These are phyloP conservation scores for Siniperca chuatsi DNA, from an alignment of 2,113 vertebrate species.

Conservation along the genomic window DNA sequence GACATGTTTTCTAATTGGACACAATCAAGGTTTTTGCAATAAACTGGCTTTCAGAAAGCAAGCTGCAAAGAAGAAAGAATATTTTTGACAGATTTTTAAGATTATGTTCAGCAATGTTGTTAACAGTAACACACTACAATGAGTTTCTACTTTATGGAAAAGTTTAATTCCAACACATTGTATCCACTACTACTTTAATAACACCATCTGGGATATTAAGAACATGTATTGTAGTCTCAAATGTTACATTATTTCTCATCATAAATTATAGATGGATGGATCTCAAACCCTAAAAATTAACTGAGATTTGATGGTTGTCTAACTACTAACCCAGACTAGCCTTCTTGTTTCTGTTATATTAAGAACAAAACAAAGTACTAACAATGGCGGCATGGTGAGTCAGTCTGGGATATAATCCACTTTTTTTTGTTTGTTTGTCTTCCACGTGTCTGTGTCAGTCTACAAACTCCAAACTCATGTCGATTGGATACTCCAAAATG, in stretches of 20 bases:
- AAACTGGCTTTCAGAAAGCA: background rate
- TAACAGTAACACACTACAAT: background rate
- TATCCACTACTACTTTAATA: background rate
- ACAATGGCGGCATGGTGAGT: background rate
- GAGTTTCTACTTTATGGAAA: background rate
- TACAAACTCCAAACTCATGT: background rate
- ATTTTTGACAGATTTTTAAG: background rate
- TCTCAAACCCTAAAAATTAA: background rate
- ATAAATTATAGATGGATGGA: background rate
- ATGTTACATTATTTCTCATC: background rate
- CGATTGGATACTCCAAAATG: background rate
- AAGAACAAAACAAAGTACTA: too few relatives aligned
- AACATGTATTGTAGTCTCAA: background rate
- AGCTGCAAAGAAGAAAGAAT: background rate
- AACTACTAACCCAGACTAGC: background rate
- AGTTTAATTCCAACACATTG: background rate
- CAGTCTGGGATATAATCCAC: too few relatives aligned
- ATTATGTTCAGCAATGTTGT: background rate
- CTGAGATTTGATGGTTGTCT: background rate
- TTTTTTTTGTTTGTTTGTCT: too few relatives aligned
- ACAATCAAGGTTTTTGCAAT: background rate
- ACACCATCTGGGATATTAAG: background rate
- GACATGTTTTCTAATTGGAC: background rate
- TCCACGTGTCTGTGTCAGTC: background rate
- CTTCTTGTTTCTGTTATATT: background rate